Evolutionary conservation across 2,797 vertebrate species (phyloP).

Genomic region (Garrulus glandarius): DNA sequence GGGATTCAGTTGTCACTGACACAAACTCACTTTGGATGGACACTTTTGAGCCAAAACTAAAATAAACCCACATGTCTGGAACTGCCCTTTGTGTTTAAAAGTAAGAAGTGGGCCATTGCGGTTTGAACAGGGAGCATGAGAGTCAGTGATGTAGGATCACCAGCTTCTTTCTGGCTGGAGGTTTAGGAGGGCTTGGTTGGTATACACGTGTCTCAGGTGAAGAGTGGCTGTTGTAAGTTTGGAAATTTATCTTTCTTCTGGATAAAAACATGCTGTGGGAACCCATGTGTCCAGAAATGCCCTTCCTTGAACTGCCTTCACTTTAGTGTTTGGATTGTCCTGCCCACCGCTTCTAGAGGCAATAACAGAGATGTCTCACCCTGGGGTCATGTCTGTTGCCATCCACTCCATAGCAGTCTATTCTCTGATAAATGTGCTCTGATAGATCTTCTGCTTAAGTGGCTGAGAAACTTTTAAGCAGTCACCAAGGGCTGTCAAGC

Average conservation of each 20-base stretch:
- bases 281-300: neutral
- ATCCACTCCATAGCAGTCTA: neutral
- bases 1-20: neutral
- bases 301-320: neutral
- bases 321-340: neutral
- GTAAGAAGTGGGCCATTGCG: neutral
- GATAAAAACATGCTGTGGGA: neutral
- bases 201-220: accelerated
- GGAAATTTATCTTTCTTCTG: neutral
- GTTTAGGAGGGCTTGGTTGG: neutral
- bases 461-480: neutral
- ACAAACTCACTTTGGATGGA: neutral
- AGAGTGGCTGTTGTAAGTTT: neutral
- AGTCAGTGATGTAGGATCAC: neutral
- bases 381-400: neutral
- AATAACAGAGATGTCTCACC: neutral
- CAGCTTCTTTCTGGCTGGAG: neutral
- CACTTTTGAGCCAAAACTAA: neutral
- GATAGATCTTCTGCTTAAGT: neutral
- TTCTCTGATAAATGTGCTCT: neutral
- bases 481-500: neutral
- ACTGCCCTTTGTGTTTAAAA: neutral
- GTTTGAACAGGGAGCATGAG: neutral
- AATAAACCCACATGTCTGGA: neutral
- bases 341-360: neutral